Evolutionary conservation across 2,797 vertebrate species (phyloP), one percentile per base, ranked within the genome.

Genomic region (Taenioides sp.): DNA sequence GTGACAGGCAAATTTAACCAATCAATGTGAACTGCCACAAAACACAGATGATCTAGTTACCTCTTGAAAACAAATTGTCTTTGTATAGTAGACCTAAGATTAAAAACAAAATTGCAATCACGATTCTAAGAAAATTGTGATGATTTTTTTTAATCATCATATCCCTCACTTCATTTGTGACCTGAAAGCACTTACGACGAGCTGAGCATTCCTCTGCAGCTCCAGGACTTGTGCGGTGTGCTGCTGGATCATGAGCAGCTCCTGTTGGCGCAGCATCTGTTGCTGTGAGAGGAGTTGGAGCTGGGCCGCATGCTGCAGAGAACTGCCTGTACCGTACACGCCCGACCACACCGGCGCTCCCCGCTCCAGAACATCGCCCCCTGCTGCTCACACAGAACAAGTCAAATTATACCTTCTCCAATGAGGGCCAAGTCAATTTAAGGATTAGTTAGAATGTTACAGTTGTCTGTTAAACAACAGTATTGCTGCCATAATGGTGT

Each of bases 231-330:
- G 98, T 1, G 95, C 97, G 0, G 97, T 96, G 87, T 99, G 98
- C 89, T 99, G 97, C 88, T 99, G 97, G 86, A 99, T 94, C 94
- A 99, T 96, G 83, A 97, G 95, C 4, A 99, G 87, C 87, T 99
- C 98, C 0, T 99, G 97, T 86, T 99, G 98, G 27, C 97, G 90
- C 55, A 99, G 92, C 84, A 99, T 95, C 90, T 98, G 97, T 87
- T 99, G 98, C 85, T 99, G 97, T 16, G 97, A 98, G 75, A 99
- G 95, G 11, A 99, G 94, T 92, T 98, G 98, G 59, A 99, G 95
- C 92, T 99, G 97, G 88, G 98, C 97, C 0, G 97, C 97, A 0
- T 98, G 98, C 86, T 99, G 98, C 78, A 99, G 94, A 55, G 97
- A 94, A 90, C 93, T 94, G 81, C 96, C 92, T 54, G 94, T 89